phyloP scores from a whole-genome alignment of 2,797 vertebrate genomes.

The Falco peregrinus region DNA sequence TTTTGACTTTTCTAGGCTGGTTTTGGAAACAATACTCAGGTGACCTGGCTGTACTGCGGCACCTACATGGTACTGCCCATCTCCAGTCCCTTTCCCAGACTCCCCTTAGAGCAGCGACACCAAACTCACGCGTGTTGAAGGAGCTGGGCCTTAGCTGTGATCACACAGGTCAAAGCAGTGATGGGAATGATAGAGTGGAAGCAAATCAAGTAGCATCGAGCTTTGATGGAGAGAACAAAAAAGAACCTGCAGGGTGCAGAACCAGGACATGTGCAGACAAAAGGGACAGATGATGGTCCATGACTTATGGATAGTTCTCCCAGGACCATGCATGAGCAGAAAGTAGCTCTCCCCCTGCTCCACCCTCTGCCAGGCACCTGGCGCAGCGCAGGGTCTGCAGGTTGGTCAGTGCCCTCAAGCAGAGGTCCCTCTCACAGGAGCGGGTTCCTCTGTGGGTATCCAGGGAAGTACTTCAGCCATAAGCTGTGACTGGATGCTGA shows the following conservation, averaged over 20 bases:
- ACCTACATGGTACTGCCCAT: background rate
- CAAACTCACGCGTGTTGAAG: background rate
- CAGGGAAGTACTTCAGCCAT: background rate
- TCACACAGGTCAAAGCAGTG: background rate
- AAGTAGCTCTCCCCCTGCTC: background rate
- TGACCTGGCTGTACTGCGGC: background rate
- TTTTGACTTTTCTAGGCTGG: background rate
- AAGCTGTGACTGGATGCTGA: background rate
- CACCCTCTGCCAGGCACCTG: background rate
- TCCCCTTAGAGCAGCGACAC: background rate
- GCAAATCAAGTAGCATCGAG: background rate
- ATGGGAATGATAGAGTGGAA: background rate
- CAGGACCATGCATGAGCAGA: background rate
- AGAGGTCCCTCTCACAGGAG: background rate
- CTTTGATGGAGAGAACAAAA: background rate
- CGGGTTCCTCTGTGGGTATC: background rate
- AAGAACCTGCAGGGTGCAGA: background rate
- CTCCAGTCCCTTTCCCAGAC: background rate
- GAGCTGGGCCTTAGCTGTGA: background rate
- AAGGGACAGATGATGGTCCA: background rate
- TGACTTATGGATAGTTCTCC: background rate
- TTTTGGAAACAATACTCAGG: background rate
- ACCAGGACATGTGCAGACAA: background rate
- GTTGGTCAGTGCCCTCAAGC: background rate
- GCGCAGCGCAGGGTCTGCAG: background rate